Conservation (phyloP, 64 coral and sea anemone species). For the Pocillopora damicornis region DNA sequence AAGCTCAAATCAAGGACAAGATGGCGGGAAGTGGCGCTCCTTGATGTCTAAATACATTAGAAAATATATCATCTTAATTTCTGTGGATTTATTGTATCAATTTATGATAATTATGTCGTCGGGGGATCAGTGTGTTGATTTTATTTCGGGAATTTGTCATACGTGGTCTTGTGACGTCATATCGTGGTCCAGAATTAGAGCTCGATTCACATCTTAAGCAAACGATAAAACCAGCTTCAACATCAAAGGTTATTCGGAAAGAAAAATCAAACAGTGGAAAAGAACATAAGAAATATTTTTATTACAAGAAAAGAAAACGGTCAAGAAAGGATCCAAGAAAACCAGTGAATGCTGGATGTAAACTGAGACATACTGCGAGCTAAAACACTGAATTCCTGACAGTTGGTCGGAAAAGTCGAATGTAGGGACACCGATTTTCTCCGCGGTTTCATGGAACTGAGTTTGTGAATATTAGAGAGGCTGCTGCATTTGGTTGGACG, state of each 20-base stretch:
- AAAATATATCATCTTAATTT: conserved; percentile 29
- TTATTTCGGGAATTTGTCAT: conserved; percentile 24
- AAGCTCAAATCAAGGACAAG: conserved; percentile 54
- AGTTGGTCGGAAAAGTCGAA: background rate
- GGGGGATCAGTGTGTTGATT: conserved; percentile 20
- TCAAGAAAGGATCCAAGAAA: background rate
- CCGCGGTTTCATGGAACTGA: background rate
- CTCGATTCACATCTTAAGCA: background rate
- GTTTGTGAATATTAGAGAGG: background rate
- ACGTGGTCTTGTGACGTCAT: background rate
- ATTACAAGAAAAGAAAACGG: background rate
- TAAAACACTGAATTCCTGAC: background rate
- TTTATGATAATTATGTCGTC: conserved; percentile 37
- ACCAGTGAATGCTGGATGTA: background rate
- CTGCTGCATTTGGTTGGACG: too few relatives aligned
- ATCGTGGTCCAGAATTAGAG: background rate
- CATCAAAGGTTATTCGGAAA: background rate
- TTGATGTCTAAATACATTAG: conserved; percentile 28
- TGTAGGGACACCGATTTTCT: background rate
- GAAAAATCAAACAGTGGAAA: background rate
- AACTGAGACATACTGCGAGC: background rate
- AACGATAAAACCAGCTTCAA: background rate
- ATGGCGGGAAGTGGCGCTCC: conserved; percentile 24
- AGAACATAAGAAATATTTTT: background rate
- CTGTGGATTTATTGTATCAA: conserved; percentile 11